These are phyloP conservation scores for Strigamia crassipes DNA, from an alignment of 2,888 invertebrate species.

Conservation along the genomic window DNA sequence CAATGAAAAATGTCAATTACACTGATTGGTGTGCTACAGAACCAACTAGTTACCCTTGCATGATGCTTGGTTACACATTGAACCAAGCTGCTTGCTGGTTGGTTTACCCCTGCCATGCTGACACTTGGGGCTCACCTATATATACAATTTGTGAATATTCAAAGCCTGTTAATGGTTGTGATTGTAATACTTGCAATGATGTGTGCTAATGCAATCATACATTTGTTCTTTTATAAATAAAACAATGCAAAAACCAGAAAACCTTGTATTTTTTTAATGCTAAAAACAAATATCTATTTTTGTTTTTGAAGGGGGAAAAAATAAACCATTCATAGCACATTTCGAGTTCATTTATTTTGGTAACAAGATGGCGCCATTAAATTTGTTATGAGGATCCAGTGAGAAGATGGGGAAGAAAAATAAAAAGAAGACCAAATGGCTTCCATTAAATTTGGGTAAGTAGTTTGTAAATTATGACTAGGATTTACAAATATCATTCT, in stretches of 20 bases:
- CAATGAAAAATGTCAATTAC: neutral
- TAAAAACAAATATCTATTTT: neutral
- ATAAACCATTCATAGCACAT: neutral
- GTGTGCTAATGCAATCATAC: neutral
- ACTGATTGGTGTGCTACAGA: neutral
- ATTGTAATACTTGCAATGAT: neutral
- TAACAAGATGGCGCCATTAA: neutral
- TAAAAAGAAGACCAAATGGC: conserved; percentile 4
- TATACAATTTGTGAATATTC: neutral
- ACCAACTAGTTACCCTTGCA: neutral
- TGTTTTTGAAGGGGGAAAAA: neutral
- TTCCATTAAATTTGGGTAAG: conserved; percentile 11
- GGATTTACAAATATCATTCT: too few relatives aligned
- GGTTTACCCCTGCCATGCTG: neutral
- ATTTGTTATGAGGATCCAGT: neutral
- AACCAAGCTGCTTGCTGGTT: neutral
- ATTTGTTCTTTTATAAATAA: too few relatives aligned
- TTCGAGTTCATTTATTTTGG: neutral
- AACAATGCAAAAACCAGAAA: too few relatives aligned
- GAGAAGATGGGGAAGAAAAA: conserved; percentile 1
- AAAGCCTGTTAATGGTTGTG: neutral
- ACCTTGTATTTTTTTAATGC: neutral
- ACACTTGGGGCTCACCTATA: neutral
- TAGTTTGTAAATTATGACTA: neutral
- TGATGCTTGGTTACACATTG: neutral